These are phyloP conservation scores for Quadroppia sp. DNA, from an alignment of 2,888 invertebrate genomes.

Conservation along the genomic window DNA sequence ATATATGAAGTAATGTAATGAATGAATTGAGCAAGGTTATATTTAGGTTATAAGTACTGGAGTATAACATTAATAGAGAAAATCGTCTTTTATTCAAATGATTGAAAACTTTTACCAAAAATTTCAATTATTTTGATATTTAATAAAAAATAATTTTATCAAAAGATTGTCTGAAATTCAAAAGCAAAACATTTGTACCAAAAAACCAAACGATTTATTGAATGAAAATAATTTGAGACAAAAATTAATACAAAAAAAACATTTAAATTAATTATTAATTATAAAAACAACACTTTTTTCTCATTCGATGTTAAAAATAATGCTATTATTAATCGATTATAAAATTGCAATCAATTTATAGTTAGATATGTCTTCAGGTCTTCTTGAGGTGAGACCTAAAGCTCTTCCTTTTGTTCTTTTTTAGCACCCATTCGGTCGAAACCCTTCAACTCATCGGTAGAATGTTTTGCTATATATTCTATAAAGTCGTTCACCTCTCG, in stretches of 20 bases:
- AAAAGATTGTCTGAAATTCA: not conserved
- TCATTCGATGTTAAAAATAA: not conserved
- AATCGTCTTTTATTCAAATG: too few relatives aligned
- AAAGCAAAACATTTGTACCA: slow-evolving; percentile 10
- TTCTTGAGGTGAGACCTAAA: slow-evolving; percentile 32
- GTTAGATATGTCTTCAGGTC: too few relatives aligned
- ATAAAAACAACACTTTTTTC: not conserved
- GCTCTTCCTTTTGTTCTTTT: slow-evolving; percentile 58
- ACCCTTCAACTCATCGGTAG: slow-evolving; percentile 78
- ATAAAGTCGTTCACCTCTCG: slow-evolving; percentile 89
- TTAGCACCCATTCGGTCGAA: slow-evolving; percentile 77
- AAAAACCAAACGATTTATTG: slow-evolving; percentile 8
- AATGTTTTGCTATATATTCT: slow-evolving; percentile 86
- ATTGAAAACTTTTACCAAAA: too few relatives aligned
- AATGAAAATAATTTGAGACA: not conserved
- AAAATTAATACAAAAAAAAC: not conserved
- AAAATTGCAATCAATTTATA: not conserved
- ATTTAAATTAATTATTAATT: not conserved
- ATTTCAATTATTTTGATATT: too few relatives aligned
- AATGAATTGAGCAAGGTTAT: too few relatives aligned
- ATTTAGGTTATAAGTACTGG: too few relatives aligned
- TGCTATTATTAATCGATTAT: not conserved
- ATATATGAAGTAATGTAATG: too few relatives aligned
- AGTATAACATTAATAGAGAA: too few relatives aligned
- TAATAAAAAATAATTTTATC: too few relatives aligned